Base-by-base conservation (phyloP, 2,888 invertebrate genomes). In the Amiota communis region DNA sequence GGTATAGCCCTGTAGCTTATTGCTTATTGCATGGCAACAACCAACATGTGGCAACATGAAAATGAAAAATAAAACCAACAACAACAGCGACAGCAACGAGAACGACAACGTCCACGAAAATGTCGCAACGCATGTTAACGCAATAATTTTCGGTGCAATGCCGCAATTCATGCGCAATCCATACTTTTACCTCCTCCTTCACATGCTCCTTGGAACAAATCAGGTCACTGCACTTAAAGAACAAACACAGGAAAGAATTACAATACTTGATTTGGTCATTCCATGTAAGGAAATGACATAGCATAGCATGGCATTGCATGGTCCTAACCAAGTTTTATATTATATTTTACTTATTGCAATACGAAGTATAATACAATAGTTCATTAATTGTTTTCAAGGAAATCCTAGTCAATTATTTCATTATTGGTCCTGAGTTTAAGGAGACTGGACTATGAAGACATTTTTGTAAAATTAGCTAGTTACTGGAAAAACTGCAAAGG, bases 361-460 rank as follows among this genome's bases (percentile, higher is more conserved):
- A 23, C 23, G 23, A 23, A 23, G 23, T 23, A 23, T 3, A 3
- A 23, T 36, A 36, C 83, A 84, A 82, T 83, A 82, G 83, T 84
- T 83, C 83, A 84, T 84, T 84, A 82, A 83, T 80, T 83, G 82
- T 79, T 78, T 77, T 78, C 76, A 74, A 71, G 76, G 69, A 80
- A 80, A 75, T 77, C 6, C 3, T 36, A 36, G 36, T 36, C 36
- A 36, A 36, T 36, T 36, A 36, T 36, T 36, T 6, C 36, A 36
- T 36, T 36, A 36, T 36, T 36, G 36, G 36, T 6, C 8, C 6
- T 36, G 36, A 6, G 36, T 36, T 36, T 36, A 36, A 36, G 36
- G 3, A 36, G 36, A 36, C 6, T 36, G 36, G 6, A 36, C 36
- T 36, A 36, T 6, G 36, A 36, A 36, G 36, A 36, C 2, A 36